A percentile compares a stretch with the other conserved stretches of the same genome.
Conservation (phyloP, 2,113 vertebrate genomes). For the Tragelaphus strepsiceros region DNA sequence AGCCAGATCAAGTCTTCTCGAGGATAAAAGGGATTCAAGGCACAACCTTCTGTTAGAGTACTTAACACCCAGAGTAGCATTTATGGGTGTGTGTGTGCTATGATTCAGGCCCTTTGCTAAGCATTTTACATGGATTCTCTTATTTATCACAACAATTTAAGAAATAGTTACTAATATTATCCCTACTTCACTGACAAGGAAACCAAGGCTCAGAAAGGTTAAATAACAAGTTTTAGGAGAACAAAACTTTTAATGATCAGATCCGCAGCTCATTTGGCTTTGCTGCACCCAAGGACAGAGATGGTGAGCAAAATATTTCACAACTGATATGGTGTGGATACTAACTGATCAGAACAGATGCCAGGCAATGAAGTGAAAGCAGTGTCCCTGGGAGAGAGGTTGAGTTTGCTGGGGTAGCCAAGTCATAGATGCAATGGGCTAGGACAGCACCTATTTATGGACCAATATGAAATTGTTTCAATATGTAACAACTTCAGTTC, state of each 20-base stretch:
- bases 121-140: background rate
- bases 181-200: background rate
- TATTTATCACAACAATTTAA: background rate
- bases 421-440: background rate
- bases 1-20: background rate
- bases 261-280: background rate
- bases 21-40: background rate
- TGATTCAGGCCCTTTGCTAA: background rate
- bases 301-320: background rate
- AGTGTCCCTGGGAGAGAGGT: background rate
- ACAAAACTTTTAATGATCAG: background rate
- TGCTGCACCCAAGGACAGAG: background rate
- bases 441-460: background rate
- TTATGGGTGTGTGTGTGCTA: background rate
- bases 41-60: background rate
- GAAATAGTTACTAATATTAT: background rate
- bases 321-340: rapidly evolving
- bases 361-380: background rate
- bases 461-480: background rate
- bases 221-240: background rate
- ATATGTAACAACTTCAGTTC: background rate
- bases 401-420: background rate
- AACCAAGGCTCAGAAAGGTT: background rate
- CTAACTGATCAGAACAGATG: background rate
- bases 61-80: background rate